phyloP scores from a whole-genome alignment of 1,140 invertebrate genomes.

The Laodelphax striatellus region DNA sequence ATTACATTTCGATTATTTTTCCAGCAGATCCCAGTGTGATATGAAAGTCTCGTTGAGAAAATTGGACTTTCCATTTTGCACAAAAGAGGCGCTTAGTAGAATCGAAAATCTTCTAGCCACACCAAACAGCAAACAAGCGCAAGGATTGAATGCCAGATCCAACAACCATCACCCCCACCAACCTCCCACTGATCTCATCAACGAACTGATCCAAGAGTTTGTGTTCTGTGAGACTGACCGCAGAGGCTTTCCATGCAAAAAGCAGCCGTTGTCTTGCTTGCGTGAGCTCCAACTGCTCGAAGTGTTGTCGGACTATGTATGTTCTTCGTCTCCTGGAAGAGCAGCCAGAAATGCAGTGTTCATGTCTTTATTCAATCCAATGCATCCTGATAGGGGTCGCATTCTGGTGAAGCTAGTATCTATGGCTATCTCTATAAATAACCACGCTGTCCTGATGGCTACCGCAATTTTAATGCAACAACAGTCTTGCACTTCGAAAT shows the following conservation, averaged over 20 bases:
- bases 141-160: too few relatives aligned
- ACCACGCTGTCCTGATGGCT: conserved; percentile 54
- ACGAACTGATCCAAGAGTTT: not conserved
- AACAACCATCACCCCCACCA: too few relatives aligned
- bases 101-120: not conserved
- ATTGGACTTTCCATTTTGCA: not conserved
- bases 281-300: conserved; percentile 66
- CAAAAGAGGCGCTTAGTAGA: not conserved
- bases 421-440: conserved; percentile 59
- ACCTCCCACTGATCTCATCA: not conserved
- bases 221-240: not conserved
- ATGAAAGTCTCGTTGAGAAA: not conserved
- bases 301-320: conserved; percentile 58
- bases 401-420: conserved; percentile 68
- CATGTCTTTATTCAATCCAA: conserved; percentile 59
- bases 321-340: conserved; percentile 38
- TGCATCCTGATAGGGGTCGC: conserved; percentile 49
- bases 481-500: conserved; percentile 56
- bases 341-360: conserved; percentile 69
- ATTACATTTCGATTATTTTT: too few relatives aligned
- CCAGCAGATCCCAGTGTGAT: not conserved
- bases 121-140: too few relatives aligned
- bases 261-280: conserved; percentile 40
- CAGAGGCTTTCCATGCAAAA: not conserved
- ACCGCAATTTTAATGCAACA: conserved; percentile 78